Evolutionary conservation across 2,888 invertebrate genomes (phyloP), one percentile per base, ranked within the genome.

Genomic region (Myathropa florea): DNA sequence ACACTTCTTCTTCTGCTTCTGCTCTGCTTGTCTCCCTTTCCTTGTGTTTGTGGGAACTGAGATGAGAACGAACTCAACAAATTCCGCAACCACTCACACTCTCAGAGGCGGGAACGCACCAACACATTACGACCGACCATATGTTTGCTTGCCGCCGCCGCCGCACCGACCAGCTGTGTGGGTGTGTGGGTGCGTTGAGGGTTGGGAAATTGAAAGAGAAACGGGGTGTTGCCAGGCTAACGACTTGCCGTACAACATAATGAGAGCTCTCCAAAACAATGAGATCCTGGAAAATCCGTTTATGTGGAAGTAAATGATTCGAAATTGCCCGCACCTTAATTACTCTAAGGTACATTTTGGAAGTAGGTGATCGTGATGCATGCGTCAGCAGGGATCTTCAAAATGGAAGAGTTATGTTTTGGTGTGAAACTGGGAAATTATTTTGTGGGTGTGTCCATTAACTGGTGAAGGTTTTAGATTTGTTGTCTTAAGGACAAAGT

Each of bases 51-150:
- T 61, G 61, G 36, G 60, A 53, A 67, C 53, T 4, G 39, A 14
- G 2, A 14, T 3, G 18, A 4, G 46, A n/a, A 18, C 18, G 46
- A 46, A 46, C 46, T 7, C 46, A 46, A n/a, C 18, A 46, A 46
- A 46, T 46, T 46, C 46, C 46, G 64, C 23, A 33, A 64, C 23
- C 28, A 36, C 30, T 33, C 64, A 65, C 33, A 65, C 65, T 21
- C n/a, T 21, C n/a, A 39, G 24, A 36, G 18, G 7, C 46, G n/a
- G 46, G 18, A 46, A 46, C 46, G 46, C 46, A 18, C 46, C 18
- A 18, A 46, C 46, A n/a, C 46, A 7, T 18, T 4, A 46, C 46
- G 46, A 18, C 2, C 18, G 46, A 46, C 46, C 46, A 46, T 46
- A 46, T 46, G 46, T 46, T 46, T 46, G 46, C 46, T 18, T 46